Evolutionary conservation across 2,888 invertebrate genomes (phyloP).

Genomic region (Cactoblastis cactorum): DNA sequence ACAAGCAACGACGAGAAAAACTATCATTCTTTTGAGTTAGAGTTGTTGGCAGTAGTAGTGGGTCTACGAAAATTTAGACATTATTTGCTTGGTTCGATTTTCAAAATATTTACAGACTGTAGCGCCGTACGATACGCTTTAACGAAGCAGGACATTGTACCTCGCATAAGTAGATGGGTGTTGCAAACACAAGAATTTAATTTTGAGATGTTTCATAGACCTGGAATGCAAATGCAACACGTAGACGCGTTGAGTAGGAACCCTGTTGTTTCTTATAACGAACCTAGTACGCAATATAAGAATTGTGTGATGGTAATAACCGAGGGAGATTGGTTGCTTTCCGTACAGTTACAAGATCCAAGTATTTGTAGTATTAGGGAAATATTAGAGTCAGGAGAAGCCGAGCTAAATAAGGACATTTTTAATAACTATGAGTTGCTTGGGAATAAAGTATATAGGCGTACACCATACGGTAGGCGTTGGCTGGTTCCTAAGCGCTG

Average conservation of each 20-base stretch:
- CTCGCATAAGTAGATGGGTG: no score
- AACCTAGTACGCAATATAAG: neutral
- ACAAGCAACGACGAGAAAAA: neutral
- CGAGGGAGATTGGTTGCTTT: constrained; percentile 18
- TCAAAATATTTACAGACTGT: constrained; percentile 4
- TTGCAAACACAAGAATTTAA: no score
- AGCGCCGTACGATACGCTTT: neutral
- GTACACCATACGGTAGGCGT: no score
- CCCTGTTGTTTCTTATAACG: neutral
- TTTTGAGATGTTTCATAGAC: no score
- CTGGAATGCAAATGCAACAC: constrained; percentile 4
- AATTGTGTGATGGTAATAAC: constrained; percentile 18
- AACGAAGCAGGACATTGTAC: constrained; percentile 3
- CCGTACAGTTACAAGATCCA: no score
- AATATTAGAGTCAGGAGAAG: no score
- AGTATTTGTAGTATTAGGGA: no score
- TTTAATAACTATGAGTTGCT: no score
- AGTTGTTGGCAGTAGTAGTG: constrained; percentile 1
- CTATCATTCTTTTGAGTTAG: neutral
- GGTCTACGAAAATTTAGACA: no score
- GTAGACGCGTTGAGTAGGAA: constrained; percentile 10
- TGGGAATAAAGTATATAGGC: no score
- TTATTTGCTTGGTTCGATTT: neutral
- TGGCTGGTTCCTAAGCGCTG: no score
- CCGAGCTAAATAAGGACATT: no score